These are phyloP conservation scores for Cetonia aurata DNA, from an alignment of 2,888 invertebrate species.

Conservation along the genomic window DNA sequence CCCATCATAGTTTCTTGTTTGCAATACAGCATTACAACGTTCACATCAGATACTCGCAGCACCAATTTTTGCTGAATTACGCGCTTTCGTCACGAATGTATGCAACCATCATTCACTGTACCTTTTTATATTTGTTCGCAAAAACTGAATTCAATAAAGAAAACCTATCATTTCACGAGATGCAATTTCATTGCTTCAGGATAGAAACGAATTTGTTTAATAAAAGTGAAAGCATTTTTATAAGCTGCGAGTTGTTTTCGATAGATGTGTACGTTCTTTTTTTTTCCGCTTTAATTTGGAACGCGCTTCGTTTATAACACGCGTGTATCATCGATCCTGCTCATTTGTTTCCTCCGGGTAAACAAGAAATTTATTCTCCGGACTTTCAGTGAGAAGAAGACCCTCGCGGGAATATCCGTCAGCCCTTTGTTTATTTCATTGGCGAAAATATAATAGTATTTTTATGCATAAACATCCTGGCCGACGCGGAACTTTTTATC, in stretches of 20 bases:
- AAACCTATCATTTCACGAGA: constrained; percentile 14
- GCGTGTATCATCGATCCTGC: constrained; percentile 36
- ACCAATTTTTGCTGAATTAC: too few relatives aligned
- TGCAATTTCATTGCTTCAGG: not conserved
- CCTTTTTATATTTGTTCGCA: too few relatives aligned
- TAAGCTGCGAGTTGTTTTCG: constrained; percentile 1
- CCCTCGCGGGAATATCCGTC: constrained; percentile 34
- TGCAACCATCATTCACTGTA: too few relatives aligned
- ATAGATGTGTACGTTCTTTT: not conserved
- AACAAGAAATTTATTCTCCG: constrained; percentile 42
- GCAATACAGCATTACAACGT: too few relatives aligned
- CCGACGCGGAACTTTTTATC: constrained; percentile 38
- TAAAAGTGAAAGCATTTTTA: constrained; percentile 34
- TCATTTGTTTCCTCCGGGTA: constrained; percentile 40
- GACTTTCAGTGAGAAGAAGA: constrained; percentile 18
- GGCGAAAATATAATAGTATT: constrained; percentile 41
- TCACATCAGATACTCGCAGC: too few relatives aligned
- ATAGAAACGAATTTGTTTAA: constrained; percentile 32
- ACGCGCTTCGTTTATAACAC: constrained; percentile 32
- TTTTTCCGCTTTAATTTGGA: constrained; percentile 29
- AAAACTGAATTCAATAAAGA: not conserved
- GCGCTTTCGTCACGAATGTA: too few relatives aligned
- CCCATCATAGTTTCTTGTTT: too few relatives aligned
- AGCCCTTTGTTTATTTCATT: constrained; percentile 42
- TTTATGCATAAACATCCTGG: constrained; percentile 36